Evolutionary conservation across 2,888 invertebrate genomes (phyloP).

Genomic region (Idaea straminata): DNA sequence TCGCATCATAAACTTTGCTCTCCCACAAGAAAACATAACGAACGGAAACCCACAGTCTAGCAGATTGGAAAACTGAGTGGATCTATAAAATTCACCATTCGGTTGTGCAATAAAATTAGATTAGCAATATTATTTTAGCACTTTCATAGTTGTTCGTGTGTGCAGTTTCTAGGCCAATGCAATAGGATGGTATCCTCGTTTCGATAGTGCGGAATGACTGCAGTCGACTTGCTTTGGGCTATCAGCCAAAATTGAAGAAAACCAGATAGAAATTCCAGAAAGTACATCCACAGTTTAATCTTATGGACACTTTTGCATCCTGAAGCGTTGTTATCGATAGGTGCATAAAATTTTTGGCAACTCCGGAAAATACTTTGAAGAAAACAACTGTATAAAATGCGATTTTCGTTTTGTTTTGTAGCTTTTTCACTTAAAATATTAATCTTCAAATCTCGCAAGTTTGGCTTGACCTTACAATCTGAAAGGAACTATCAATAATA

Average conservation of each 20-base stretch:
- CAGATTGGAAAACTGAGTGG: slow-evolving; percentile 38
- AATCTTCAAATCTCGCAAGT: slow-evolving; percentile 4
- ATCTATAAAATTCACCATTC: slow-evolving; percentile 42
- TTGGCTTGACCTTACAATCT: slow-evolving; percentile 1
- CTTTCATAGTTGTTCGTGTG: slow-evolving; percentile 35
- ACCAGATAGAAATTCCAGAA: slow-evolving; percentile 36
- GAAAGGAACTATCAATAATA: slow-evolving; percentile 13
- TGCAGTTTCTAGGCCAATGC: slow-evolving; percentile 54
- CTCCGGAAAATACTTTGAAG: neutral
- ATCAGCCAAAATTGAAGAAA: slow-evolving; percentile 50
- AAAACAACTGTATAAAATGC: neutral
- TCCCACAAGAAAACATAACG: slow-evolving; percentile 19
- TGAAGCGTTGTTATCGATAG: neutral
- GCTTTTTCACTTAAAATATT: neutral
- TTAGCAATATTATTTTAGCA: slow-evolving; percentile 36
- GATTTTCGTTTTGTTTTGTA: neutral
- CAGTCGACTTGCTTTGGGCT: slow-evolving; percentile 45
- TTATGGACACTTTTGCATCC: slow-evolving; percentile 18
- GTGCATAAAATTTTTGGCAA: slow-evolving; percentile 7
- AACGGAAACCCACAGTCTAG: slow-evolving; percentile 22
- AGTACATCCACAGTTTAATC: slow-evolving; percentile 29
- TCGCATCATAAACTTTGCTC: neutral
- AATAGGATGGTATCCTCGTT: slow-evolving; percentile 42
- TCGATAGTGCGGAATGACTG: slow-evolving; percentile 46
- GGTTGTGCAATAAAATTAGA: slow-evolving; percentile 40